phyloP scores from a whole-genome alignment of 2,797 vertebrate species.

The Yasuhikotakia modesta region DNA sequence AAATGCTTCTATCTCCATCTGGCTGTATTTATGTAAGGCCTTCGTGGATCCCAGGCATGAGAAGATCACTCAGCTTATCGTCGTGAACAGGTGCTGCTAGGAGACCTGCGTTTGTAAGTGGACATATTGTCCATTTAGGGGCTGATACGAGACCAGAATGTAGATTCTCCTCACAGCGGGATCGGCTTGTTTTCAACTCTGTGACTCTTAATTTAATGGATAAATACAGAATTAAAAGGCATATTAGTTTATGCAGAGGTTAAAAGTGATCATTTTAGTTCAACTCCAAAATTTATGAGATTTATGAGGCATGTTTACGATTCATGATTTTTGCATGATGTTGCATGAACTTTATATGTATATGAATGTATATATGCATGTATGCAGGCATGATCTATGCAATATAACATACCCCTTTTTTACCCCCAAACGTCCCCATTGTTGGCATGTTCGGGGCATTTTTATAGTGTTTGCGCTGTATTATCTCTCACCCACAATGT shows the following conservation, averaged over 20 bases:
- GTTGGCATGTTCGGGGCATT: slow-evolving; percentile 41
- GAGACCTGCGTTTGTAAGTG: slow-evolving; percentile 24
- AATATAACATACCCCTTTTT: not conserved
- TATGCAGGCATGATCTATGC: too few species aligned
- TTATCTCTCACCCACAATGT: slow-evolving; percentile 67
- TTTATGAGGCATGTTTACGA: too few species aligned
- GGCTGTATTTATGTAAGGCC: slow-evolving; percentile 39
- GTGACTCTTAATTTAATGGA: not conserved
- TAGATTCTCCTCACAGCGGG: slow-evolving; percentile 3
- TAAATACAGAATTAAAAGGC: not conserved
- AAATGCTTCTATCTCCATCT: slow-evolving; percentile 40
- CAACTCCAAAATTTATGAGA: not conserved
- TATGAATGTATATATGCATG: too few species aligned
- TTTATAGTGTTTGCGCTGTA: slow-evolving; percentile 56
- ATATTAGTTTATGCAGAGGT: not conserved
- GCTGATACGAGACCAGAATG: slow-evolving; percentile 4
- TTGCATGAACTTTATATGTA: too few species aligned
- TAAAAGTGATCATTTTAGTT: not conserved
- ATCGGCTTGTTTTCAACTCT: not conserved
- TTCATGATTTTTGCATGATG: too few species aligned
- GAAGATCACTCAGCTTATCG: slow-evolving; percentile 39
- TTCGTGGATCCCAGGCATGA: slow-evolving; percentile 24
- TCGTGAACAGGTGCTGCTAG: slow-evolving; percentile 37
- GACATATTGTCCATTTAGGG: slow-evolving; percentile 7
- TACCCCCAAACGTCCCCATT: slow-evolving; percentile 14